These are phyloP conservation scores for Oryzias dopingdopingensis DNA, from an alignment of 2,797 vertebrate genomes.

Conservation along the genomic window DNA sequence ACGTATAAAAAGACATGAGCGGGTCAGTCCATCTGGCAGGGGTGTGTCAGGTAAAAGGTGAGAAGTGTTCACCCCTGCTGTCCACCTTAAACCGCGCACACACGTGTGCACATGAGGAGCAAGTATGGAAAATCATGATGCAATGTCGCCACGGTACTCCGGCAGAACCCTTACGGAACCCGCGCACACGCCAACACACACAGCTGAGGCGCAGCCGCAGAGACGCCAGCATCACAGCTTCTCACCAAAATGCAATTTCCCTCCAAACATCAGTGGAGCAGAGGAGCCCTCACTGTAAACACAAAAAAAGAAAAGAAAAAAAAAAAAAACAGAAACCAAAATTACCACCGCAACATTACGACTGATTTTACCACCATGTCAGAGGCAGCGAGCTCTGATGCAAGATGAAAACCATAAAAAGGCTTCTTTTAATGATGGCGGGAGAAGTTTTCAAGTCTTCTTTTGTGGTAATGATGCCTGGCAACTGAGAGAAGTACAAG, in stretches of 20 bases:
- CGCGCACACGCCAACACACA: constrained; percentile 16
- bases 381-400: constrained; percentile 47
- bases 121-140: constrained; percentile 75
- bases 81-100: constrained; percentile 30
- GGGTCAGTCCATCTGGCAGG: constrained; percentile 25
- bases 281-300: constrained; percentile 34
- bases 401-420: constrained; percentile 51
- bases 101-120: constrained; percentile 37
- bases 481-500: constrained; percentile 29
- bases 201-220: constrained; percentile 18
- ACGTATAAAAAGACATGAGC: neutral
- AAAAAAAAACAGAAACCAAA: constrained; percentile 48
- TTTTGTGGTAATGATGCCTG: constrained; percentile 31
- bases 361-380: constrained; percentile 51
- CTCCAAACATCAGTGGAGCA: constrained; percentile 22
- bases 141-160: constrained; percentile 64
- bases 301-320: constrained; percentile 1
- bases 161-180: constrained; percentile 44
- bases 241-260: constrained; percentile 34
- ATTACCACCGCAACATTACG: constrained; percentile 51
- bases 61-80: constrained; percentile 61
- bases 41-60: constrained; percentile 74
- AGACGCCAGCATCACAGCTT: constrained; percentile 31
- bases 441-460: constrained; percentile 22
- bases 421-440: constrained; percentile 44